A percentile compares a stretch with the other conserved stretches of the same genome.
Conservation (phyloP, 2,888 invertebrate species). For the Aspidapion aeneum region DNA sequence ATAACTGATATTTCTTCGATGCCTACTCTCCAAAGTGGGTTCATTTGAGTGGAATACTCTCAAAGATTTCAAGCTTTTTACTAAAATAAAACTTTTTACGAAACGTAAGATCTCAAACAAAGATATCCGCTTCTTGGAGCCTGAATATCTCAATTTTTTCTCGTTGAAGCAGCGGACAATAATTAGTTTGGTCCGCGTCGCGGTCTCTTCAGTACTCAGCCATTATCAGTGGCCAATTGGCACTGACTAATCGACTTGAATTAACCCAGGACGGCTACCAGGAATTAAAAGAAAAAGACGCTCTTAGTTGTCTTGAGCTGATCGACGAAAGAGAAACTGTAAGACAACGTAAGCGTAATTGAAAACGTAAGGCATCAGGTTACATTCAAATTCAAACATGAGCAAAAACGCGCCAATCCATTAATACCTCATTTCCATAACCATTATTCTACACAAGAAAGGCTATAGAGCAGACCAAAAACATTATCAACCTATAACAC, state of each 20-base stretch:
- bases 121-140: background rate
- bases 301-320: conserved; percentile 13
- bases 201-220: conserved; percentile 25
- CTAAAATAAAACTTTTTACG: background rate
- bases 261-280: conserved; percentile 33
- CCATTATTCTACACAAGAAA: no score
- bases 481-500: no score
- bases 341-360: no score
- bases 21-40: no score
- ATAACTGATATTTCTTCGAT: no score
- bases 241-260: conserved; percentile 36
- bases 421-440: no score
- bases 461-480: no score
- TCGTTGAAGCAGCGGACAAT: conserved; percentile 14
- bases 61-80: no score
- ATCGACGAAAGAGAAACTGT: background rate
- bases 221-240: conserved; percentile 27
- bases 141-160: conserved; percentile 24
- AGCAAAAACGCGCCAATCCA: no score
- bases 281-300: conserved; percentile 33
- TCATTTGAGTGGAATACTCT: no score
- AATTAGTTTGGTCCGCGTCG: conserved; percentile 21
- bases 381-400: no score
- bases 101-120: background rate
- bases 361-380: no score